These are phyloP conservation scores for Oreohelix idahoensis DNA, from an alignment of 1,140 invertebrate species.

Conservation along the genomic window DNA sequence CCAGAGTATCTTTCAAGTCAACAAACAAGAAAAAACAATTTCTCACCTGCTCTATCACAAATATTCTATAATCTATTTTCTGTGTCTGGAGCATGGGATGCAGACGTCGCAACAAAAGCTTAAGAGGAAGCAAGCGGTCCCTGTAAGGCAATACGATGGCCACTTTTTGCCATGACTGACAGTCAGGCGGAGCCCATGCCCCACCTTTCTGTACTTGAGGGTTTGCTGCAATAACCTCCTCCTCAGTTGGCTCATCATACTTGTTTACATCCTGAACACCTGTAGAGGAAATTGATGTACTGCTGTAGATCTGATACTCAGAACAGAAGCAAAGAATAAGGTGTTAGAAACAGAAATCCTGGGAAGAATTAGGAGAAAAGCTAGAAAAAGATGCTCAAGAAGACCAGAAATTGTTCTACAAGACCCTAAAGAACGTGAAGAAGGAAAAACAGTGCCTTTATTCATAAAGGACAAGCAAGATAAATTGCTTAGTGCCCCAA, in stretches of 20 bases:
- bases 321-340: too few species aligned
- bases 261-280: conserved; percentile 13
- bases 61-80: conserved; percentile 66
- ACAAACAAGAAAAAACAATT: neutral
- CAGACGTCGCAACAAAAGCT: conserved; percentile 64
- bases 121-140: conserved; percentile 72
- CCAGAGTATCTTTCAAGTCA: neutral
- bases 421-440: too few species aligned
- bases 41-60: conserved; percentile 69
- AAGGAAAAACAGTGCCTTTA: too few species aligned
- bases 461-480: too few species aligned
- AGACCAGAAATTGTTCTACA: too few species aligned
- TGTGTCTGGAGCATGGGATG: conserved; percentile 69
- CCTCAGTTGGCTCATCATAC: conserved; percentile 13
- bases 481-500: too few species aligned
- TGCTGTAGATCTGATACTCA: too few species aligned
- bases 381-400: too few species aligned
- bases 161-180: conserved; percentile 33
- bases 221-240: conserved; percentile 27
- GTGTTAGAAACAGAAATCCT: too few species aligned
- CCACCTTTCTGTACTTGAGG: conserved; percentile 24
- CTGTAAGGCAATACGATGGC: conserved; percentile 44
- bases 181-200: conserved; percentile 14
- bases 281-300: neutral
- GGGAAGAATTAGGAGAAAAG: too few species aligned